Evolutionary conservation across 2,888 invertebrate genomes (phyloP), one percentile per base, ranked within the genome.

Genomic region (Pandemis corylana): DNA sequence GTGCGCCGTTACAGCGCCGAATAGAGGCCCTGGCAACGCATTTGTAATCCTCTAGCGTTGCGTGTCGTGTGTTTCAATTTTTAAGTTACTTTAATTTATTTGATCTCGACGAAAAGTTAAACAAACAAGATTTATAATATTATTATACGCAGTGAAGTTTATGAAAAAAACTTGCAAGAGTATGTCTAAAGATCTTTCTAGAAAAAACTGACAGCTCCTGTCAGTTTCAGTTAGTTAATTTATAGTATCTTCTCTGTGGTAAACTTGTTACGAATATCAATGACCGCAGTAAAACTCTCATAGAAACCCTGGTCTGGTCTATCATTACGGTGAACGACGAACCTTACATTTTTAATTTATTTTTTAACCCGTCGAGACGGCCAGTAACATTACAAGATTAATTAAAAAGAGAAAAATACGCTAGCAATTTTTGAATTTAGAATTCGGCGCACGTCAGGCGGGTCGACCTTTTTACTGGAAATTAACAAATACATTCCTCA

Each of bases 401-500:
- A 15, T 53, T 59, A 36, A 28, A 56, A 67, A 63, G 1, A 68
- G 28, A 68, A 68, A 65, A 69, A 69, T 56, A 59, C 59, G 13
- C 68, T 49, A 12, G 44, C 61, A 44, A 46, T 46, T 66, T 73
- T 73, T 9, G 28, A 53, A 74, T 74, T 74, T 61, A 69, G 61
- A 62, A 74, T 70, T 74, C 74, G 61, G 7, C 61, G 42, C 42
- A 51, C 61, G 65, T 53, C n/a, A 41, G 65, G 12, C 41, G 62
- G 67, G 69, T 65, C 64, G 67, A 42, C 46, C 70, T 63, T 66
- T 56, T 69, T 66, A 65, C 62, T 66, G 41, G 7, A 71, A 71
- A 75, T 75, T 75, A 71, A 75, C 70, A 67, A 74, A 75, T 70
- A 70, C 66, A 62, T 75, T 71, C 44, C 75, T 75, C 74, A 66